Evolutionary conservation across 2,888 invertebrate genomes (phyloP), one percentile per base, ranked within the genome.

Genomic region (Melipona bicolor): DNA sequence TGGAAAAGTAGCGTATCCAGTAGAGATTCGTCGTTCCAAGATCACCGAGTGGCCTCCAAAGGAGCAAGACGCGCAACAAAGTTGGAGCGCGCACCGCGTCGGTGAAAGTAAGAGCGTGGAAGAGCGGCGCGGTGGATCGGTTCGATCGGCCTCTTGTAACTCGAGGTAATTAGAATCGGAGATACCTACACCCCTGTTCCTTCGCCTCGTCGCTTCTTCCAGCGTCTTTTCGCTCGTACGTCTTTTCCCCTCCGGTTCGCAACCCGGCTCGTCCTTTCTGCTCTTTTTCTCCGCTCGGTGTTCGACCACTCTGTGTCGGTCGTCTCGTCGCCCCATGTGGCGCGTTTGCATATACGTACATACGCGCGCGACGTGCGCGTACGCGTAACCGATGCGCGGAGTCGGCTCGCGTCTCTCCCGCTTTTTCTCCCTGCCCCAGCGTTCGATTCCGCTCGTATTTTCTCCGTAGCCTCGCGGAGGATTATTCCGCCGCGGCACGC

Each of bases 151-250:
- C 82, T 85, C 89, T 90, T 87, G 90, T 90, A 89, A 90, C 89
- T 89, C 84, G 85, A 88, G 87, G 88, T 91, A 91, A 91, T 91
- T 91, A 91, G 91, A 90, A 88, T 88, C 90, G 88, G 88, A 91
- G 86, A 86, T 87, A 87, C 83, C 82, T 84, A 80, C 87, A 84
- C 85, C 76, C 86, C 79, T 78, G 77, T 83, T 83, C 77, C 71
- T 72, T 64, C 81, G 69, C 74, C 69, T 56, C 71, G 1, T 43
- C 56, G 27, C 75, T 78, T 76, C 75, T 68, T 59, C 78, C 80
- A 80, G 54, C 81, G 59, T 77, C 77, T 54, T 61, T 71, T 64
- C 61, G 73, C 79, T 84, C 81, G 64, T 68, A 74, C 77, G 74
- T 73, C 64, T 69, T 64, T 69, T 70, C 32, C 56, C 19, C 73